Evolutionary conservation across 2,113 vertebrate species (phyloP), one percentile per base, ranked within the genome.

Genomic region (Prionailurus viverrinus): DNA sequence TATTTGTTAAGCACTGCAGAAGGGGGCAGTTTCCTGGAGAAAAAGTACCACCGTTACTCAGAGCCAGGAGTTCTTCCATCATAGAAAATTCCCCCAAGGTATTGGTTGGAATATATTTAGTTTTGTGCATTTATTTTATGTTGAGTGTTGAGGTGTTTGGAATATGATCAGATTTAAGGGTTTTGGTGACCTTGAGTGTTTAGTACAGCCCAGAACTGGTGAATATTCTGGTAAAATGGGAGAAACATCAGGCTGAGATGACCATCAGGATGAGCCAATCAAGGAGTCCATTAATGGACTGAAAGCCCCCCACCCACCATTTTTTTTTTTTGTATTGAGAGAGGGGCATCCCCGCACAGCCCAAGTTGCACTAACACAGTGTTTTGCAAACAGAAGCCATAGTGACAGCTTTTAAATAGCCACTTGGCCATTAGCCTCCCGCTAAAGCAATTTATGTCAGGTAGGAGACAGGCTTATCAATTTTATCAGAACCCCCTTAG

Each of bases 61-160:
- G 27, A 89, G 51, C 21, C 12, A 16, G 0, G n/a, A 27, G 39
- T 45, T 71, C 14, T 93, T 74, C 27, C 15, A 87, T 36, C 7
- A 27, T 25, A 86, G 73, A 86, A 91, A 68, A 82, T 53, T 29
- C 7, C 33, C 27, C 39, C 7, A 5, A 7, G 36, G n/a, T 6
- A 14, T 8, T 51, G 14, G 14, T 48, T 25, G 36, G 39, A 25
- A 90, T 68, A 4, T 65, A 48, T 95, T 96, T 63, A 48, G 36
- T 87, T 79, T 65, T 69, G 55, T 12, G 19, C 51, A 45, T 92
- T 92, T 74, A 25, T 94, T 94, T 95, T 82, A 78, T 80, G 55
- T 68, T 36, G 65, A 82, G 33, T 41, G 81, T 51, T 63, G 58
- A n/a, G 51, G 21, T 90, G 90, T 66, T 31, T 53, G 71, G 65